Evolutionary conservation across 2,888 invertebrate species (phyloP).

Genomic region (Octonoba sinensis): DNA sequence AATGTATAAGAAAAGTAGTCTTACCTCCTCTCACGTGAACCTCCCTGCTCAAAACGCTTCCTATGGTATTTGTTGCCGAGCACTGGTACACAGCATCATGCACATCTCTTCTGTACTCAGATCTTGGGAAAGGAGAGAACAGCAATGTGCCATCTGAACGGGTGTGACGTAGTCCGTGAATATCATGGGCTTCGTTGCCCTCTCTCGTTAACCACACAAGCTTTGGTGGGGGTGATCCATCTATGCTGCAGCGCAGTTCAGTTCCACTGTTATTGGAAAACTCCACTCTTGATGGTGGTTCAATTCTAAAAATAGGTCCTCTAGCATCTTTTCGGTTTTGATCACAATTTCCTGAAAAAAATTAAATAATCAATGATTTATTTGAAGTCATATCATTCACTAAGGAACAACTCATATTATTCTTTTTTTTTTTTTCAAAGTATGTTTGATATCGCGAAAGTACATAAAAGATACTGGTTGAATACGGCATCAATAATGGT

Average conservation of each 20-base stretch:
- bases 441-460: too few species aligned
- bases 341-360: constrained; percentile 20
- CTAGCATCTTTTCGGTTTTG: constrained; percentile 23
- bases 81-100: constrained; percentile 70
- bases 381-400: too few species aligned
- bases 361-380: too few species aligned
- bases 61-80: constrained; percentile 69
- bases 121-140: constrained; percentile 69
- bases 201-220: constrained; percentile 65
- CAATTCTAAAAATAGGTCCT: constrained; percentile 47
- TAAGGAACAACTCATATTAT: too few species aligned
- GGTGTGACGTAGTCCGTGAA: constrained; percentile 68
- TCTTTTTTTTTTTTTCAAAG: too few species aligned
- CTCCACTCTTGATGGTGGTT: constrained; percentile 37
- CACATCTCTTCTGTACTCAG: constrained; percentile 67
- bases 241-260: constrained; percentile 40
- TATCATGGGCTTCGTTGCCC: constrained; percentile 68
- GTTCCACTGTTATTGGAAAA: constrained; percentile 61
- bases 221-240: constrained; percentile 43
- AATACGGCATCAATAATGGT: too few species aligned
- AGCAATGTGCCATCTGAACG: constrained; percentile 70
- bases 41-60: constrained; percentile 69
- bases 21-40: constrained; percentile 70
- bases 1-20: constrained; percentile 9
- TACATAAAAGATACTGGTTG: too few species aligned